Conservation (phyloP, 30 jellyfish, hydroid and myxozoan genomes). For the Mastigias papua region DNA sequence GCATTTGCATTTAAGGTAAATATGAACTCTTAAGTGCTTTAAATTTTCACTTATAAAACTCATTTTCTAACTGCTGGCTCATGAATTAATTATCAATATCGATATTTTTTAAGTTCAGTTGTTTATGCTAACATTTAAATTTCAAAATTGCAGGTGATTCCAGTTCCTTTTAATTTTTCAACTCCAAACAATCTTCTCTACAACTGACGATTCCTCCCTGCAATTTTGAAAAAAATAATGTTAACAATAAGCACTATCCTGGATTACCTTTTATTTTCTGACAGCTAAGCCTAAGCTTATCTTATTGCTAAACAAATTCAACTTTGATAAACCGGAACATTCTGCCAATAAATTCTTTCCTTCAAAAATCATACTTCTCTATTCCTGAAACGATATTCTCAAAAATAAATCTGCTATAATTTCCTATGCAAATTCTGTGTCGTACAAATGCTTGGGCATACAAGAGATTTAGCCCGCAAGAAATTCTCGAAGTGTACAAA, state of each 20-base stretch:
- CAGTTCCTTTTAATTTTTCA: slow-evolving; percentile 10
- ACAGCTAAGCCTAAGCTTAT: neutral
- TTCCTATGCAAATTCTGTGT: neutral
- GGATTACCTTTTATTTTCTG: neutral
- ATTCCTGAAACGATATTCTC: slow-evolving; percentile 48
- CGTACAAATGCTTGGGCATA: no score
- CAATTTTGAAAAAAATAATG: slow-evolving; percentile 65
- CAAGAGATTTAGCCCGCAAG: no score
- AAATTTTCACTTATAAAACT: neutral
- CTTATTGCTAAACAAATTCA: neutral
- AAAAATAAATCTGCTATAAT: neutral
- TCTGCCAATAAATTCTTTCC: neutral
- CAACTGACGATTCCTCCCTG: slow-evolving; percentile 48
- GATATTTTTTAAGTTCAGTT: neutral
- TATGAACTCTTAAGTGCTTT: no score
- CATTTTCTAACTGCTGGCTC: neutral
- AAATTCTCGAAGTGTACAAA: no score
- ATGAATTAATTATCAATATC: neutral
- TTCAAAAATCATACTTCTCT: slow-evolving; percentile 2
- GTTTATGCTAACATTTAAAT: slow-evolving; percentile 15
- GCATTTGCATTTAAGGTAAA: neutral
- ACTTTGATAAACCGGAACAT: neutral
- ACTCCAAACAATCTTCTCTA: slow-evolving; percentile 38
- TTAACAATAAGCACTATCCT: slow-evolving; percentile 22
- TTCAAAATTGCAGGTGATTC: slow-evolving; percentile 70